Conservation (phyloP, 1,140 invertebrate genomes). For the Zelostemma sp. region DNA sequence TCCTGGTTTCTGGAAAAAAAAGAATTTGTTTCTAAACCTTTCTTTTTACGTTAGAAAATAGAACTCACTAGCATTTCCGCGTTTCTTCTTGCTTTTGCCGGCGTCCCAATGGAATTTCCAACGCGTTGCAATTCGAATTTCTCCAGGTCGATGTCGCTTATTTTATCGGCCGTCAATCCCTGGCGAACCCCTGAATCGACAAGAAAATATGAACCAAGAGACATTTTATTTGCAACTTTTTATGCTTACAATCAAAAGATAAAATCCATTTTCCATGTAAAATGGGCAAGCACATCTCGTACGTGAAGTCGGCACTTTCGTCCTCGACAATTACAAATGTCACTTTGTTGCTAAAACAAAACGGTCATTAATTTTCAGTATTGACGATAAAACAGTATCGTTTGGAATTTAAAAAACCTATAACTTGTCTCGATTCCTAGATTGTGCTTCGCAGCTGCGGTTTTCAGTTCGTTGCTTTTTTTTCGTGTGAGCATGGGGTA, state of each 20-base stretch:
- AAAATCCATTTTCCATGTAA: constrained; percentile 75
- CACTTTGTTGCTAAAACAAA: constrained; percentile 60
- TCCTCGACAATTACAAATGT: constrained; percentile 72
- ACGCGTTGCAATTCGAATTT: constrained; percentile 72
- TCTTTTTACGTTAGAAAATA: constrained; percentile 24
- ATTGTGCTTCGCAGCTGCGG: no score
- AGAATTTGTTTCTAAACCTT: not conserved
- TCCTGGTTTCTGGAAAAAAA: constrained; percentile 73
- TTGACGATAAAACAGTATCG: no score
- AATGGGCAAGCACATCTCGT: constrained; percentile 72
- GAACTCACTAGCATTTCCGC: constrained; percentile 61
- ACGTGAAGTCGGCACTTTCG: constrained; percentile 61
- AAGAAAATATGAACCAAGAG: constrained; percentile 8
- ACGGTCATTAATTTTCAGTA: no score
- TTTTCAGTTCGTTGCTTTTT: no score
- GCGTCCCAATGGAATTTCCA: constrained; percentile 52
- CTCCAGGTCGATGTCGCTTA: constrained; percentile 69
- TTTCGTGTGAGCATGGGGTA: no score
- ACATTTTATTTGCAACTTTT: no score
- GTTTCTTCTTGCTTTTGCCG: constrained; percentile 64
- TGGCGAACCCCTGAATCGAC: constrained; percentile 69
- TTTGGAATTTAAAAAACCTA: no score
- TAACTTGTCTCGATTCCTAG: no score
- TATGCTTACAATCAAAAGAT: constrained; percentile 74
- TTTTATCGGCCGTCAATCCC: constrained; percentile 65